Base-by-base conservation (phyloP, 2,113 vertebrate genomes). In the Corythoichthys haematopterus region DNA sequence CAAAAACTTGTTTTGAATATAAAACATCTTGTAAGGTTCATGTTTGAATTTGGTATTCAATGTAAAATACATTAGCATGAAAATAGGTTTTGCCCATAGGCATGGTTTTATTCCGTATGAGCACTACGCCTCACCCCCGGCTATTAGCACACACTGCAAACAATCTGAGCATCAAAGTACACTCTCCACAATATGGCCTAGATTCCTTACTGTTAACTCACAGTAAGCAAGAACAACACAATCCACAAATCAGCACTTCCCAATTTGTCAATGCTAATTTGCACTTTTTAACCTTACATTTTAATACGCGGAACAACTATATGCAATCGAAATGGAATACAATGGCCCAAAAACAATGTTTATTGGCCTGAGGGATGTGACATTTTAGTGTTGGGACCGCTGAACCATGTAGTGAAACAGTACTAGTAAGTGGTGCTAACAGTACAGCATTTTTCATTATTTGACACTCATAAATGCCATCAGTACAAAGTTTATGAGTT, bases 141-240 rank as follows among this genome's bases (percentile, higher is more conserved):
- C 77, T 74, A 68, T 77, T 74, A 70, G 62, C 59, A 71, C 72
- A 71, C 69, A 58, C 20, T 63, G 6, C 9, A 62, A 56, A 50
- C 63, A 50, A 81, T 72, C 60, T 45, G 55, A 76, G 76, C 77
- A 78, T 86, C 79, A 83, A 82, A 83, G 74, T 58, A 66, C 79
- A 53, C 68, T 51, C 68, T 72, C 62, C 66, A 70, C 78, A 81
- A 65, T 50, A 65, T 79, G 82, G 69, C 82, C 82, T 83, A 83
- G 77, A 87, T 85, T 80, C 53, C 69, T 65, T 51, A 1, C 70
- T 83, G 66, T 61, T 55, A 64, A 72, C 78, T 69, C 64, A 65
- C 56, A 76, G 62, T 10, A 28, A 72, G 68, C 74, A 68, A 74
- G 68, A 76, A 36, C 28, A 73, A 72, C 36, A 46, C 51, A 74